Percentiles rank a stretch among this genome's conserved stretches.
Evolutionary conservation across 2,113 vertebrate species (phyloP).

Genomic region (Ageneiosus marmoratus): DNA sequence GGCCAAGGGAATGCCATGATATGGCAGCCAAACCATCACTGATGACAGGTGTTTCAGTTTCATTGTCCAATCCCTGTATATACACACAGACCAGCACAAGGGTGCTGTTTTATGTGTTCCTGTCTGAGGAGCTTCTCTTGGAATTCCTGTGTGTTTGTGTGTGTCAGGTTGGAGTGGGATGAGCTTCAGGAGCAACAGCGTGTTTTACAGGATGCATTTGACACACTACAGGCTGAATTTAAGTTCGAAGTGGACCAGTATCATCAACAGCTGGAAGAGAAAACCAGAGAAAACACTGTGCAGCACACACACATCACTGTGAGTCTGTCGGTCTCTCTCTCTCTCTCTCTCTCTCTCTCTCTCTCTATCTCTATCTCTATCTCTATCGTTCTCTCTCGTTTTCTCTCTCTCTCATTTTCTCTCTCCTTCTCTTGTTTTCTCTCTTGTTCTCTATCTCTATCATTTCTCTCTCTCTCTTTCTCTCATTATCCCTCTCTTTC

Average conservation of each 20-base stretch:
- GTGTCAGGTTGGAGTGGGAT: slow-evolving; percentile 85
- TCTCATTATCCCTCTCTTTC: too few relatives aligned
- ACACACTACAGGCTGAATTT: slow-evolving; percentile 87
- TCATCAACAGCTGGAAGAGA: slow-evolving; percentile 77
- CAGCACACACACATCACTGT: slow-evolving; percentile 80
- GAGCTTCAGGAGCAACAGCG: slow-evolving; percentile 85
- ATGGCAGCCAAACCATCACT: too few relatives aligned
- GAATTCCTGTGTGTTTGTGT: background rate
- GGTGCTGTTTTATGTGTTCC: background rate
- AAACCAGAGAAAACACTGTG: slow-evolving; percentile 74
- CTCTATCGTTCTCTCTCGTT: too few relatives aligned
- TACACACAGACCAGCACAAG: background rate
- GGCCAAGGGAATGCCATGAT: too few relatives aligned
- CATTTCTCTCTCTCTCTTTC: background rate
- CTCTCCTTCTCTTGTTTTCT: background rate
- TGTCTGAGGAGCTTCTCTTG: background rate
- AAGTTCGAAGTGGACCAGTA: slow-evolving; percentile 88
- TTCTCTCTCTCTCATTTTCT: background rate
- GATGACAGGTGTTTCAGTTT: too few relatives aligned
- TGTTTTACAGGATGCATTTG: slow-evolving; percentile 86
- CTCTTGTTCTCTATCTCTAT: too few relatives aligned
- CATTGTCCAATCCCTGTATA: too few relatives aligned
- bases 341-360: background rate
- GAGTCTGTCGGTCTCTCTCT: slow-evolving; percentile 37
- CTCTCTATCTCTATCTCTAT: background rate